These are phyloP conservation scores for Protula sp. DNA, from an alignment of 2,888 invertebrate species.

Conservation along the genomic window DNA sequence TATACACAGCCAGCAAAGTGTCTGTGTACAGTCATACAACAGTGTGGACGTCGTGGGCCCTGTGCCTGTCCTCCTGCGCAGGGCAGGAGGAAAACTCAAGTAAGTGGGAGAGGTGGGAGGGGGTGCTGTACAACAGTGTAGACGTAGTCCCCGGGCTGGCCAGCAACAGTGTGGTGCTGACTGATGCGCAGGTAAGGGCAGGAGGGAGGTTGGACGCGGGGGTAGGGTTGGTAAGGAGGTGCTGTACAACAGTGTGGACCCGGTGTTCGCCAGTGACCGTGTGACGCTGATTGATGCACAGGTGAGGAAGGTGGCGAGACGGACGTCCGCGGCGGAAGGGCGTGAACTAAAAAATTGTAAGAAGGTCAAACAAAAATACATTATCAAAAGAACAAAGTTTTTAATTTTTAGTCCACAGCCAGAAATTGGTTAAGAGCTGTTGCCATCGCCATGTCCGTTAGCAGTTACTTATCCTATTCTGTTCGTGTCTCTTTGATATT, in stretches of 20 bases:
- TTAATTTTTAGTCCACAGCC: too few relatives aligned
- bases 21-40: constrained; percentile 56
- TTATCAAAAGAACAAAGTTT: too few relatives aligned
- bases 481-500: too few relatives aligned
- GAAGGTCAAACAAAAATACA: background rate
- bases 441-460: too few relatives aligned
- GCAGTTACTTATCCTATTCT: too few relatives aligned
- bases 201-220: too few relatives aligned
- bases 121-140: constrained; percentile 56
- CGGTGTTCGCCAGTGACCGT: constrained; percentile 56
- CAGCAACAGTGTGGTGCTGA: constrained; percentile 58
- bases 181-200: constrained; percentile 59
- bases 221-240: too few relatives aligned
- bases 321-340: too few relatives aligned
- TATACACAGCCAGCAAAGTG: constrained; percentile 59
- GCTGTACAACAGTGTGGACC: constrained; percentile 57
- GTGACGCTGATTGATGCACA: constrained; percentile 60
- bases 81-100: too few relatives aligned
- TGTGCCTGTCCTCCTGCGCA: too few relatives aligned
- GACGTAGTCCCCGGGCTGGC: constrained; percentile 56
- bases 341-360: background rate
- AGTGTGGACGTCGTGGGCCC: constrained; percentile 55
- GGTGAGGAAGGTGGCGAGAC: constrained; percentile 46
- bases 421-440: too few relatives aligned
- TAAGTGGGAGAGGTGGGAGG: too few relatives aligned